Percentiles rank a stretch among this genome's conserved stretches.
Conservation (phyloP, 2,113 vertebrate genomes). For the Calonectris borealis region DNA sequence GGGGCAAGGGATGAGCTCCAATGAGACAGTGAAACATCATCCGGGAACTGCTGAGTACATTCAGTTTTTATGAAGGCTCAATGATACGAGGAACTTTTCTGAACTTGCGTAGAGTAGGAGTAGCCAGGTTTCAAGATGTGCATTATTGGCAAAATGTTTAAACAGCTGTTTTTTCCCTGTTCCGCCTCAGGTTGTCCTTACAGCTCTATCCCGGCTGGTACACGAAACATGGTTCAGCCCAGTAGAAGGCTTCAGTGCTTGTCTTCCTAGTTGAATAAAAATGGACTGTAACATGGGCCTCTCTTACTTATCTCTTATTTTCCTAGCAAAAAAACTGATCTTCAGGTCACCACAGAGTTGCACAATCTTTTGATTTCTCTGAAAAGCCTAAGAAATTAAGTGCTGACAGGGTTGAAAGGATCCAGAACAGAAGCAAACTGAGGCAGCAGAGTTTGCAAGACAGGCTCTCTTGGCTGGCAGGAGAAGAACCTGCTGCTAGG, state of each 20-base stretch:
- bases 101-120: not conserved
- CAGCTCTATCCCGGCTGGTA: not conserved
- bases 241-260: not conserved
- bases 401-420: not conserved
- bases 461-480: not conserved
- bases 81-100: accelerated
- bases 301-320: not conserved
- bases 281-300: accelerated
- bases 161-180: not conserved
- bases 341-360: not conserved
- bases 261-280: not conserved
- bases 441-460: not conserved
- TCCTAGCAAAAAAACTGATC: not conserved
- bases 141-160: not conserved
- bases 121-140: not conserved
- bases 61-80: not conserved
- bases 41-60: not conserved
- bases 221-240: not conserved
- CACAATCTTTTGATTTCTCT: not conserved
- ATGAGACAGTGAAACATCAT: not conserved
- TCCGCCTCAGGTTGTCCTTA: not conserved
- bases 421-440: not conserved
- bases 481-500: not conserved
- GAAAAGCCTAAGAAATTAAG: not conserved
- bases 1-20: not conserved